Percentiles rank a stretch among this genome's conserved stretches.
Evolutionary conservation across 2,113 vertebrate genomes (phyloP).

Genomic region (Ptilonorhynchus violaceus): DNA sequence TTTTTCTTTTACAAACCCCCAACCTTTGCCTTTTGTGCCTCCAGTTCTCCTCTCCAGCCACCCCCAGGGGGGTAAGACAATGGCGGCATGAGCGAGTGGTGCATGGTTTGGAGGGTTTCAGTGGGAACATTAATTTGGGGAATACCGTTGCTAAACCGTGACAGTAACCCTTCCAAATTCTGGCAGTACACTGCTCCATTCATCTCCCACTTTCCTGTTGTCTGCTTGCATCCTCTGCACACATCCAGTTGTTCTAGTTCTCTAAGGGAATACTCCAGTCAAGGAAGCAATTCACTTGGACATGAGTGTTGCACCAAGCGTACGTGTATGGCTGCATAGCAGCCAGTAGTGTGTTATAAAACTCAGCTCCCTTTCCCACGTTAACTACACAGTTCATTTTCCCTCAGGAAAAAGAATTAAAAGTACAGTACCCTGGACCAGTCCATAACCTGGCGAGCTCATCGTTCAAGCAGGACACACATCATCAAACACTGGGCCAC

Average conservation of each 20-base stretch:
- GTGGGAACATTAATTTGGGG: not conserved
- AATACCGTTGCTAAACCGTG: not conserved
- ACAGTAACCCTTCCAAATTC: not conserved
- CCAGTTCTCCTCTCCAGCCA: not conserved
- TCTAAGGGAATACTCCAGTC: not conserved
- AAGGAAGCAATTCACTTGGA: constrained; percentile 2
- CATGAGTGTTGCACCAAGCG: not conserved
- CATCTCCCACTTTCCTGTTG: not conserved
- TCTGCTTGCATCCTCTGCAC: not conserved
- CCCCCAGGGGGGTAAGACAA: not conserved
- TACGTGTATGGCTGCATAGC: constrained; percentile 47
- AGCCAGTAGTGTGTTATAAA: constrained; percentile 21
- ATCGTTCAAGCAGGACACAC: not conserved
- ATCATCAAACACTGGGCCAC: not conserved
- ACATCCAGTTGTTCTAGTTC: not conserved
- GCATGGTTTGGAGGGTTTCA: not conserved
- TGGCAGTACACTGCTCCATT: constrained; percentile 22
- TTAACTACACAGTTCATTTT: not conserved
- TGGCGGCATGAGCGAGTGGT: fast-evolving
- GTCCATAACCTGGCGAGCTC: not conserved
- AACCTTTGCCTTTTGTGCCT: not conserved
- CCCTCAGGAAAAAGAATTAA: not conserved
- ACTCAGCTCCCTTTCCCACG: constrained; percentile 11
- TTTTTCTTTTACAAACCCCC: not conserved
- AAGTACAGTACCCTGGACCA: constrained; percentile 59